Evolutionary conservation across 2,888 invertebrate species (phyloP).

Genomic region (Hyposoter didymator): DNA sequence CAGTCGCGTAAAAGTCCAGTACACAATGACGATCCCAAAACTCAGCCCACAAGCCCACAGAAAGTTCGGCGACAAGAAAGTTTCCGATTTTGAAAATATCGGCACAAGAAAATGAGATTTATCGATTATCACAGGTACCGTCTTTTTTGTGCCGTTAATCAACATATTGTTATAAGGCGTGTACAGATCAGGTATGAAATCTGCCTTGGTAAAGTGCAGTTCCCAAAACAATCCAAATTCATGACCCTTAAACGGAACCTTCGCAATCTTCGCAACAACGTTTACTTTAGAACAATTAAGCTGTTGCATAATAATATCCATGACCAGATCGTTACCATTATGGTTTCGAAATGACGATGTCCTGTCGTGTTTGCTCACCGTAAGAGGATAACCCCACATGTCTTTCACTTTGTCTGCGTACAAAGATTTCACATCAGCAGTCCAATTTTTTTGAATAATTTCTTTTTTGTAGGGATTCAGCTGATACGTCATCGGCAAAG

Average conservation of each 20-base stretch:
- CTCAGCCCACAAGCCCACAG: conserved; percentile 23
- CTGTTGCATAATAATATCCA: background rate
- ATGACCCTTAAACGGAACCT: too few species aligned
- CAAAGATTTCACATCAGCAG: background rate
- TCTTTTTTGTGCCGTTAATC: too few species aligned
- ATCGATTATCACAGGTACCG: conserved; percentile 25
- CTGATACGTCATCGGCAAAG: conserved; percentile 50
- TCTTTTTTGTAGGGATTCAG: conserved; percentile 66
- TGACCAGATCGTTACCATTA: conserved; percentile 25
- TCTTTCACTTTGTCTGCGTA: conserved; percentile 70
- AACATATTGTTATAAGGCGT: too few species aligned
- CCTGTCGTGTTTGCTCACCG: conserved; percentile 26
- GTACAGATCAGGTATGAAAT: background rate
- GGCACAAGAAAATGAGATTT: conserved; percentile 63
- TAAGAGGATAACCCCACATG: conserved; percentile 68
- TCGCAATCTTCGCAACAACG: too few species aligned
- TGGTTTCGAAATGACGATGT: too few species aligned
- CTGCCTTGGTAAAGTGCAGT: conserved; percentile 40
- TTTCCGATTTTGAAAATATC: conserved; percentile 10
- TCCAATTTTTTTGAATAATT: conserved; percentile 37
- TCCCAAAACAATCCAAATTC: too few species aligned
- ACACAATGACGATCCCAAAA: conserved; percentile 21
- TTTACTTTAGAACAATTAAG: too few species aligned
- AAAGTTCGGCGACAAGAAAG: conserved; percentile 1
- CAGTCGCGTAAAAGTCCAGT: background rate